These are phyloP conservation scores for Anser cygnoides DNA, from an alignment of 2,113 vertebrate species.

Conservation along the genomic window DNA sequence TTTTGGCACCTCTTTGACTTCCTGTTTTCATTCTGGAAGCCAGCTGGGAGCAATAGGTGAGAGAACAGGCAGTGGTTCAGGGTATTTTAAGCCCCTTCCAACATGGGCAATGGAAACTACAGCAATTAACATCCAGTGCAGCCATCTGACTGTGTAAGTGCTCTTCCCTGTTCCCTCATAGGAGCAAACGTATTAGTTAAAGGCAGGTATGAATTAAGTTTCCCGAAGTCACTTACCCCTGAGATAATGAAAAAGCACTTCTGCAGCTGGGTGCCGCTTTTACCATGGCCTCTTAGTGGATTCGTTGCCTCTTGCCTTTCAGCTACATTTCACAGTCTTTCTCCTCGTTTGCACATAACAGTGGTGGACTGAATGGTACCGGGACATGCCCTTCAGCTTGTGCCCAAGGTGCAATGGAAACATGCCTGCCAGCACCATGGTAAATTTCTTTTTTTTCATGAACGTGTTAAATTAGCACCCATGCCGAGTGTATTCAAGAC, in stretches of 20 bases:
- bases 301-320: neutral
- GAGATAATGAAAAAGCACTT: neutral
- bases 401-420: neutral
- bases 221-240: neutral
- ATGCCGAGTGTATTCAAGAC: neutral
- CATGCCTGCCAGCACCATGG: neutral
- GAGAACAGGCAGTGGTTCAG: neutral
- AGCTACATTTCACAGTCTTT: neutral
- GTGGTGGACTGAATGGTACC: neutral
- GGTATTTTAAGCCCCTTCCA: neutral
- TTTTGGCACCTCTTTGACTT: neutral
- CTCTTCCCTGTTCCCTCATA: accelerated
- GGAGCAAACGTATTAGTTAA: neutral
- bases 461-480: neutral
- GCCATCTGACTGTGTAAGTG: neutral
- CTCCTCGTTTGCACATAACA: neutral
- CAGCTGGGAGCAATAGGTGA: neutral
- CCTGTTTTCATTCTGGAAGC: neutral
- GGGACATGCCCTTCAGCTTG: neutral
- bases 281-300: neutral
- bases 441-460: neutral
- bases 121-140: neutral
- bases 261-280: neutral
- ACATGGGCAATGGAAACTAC: neutral
- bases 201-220: neutral